These are phyloP conservation scores for Scartelaos histophorus DNA, from an alignment of 2,113 vertebrate genomes.

Conservation along the genomic window DNA sequence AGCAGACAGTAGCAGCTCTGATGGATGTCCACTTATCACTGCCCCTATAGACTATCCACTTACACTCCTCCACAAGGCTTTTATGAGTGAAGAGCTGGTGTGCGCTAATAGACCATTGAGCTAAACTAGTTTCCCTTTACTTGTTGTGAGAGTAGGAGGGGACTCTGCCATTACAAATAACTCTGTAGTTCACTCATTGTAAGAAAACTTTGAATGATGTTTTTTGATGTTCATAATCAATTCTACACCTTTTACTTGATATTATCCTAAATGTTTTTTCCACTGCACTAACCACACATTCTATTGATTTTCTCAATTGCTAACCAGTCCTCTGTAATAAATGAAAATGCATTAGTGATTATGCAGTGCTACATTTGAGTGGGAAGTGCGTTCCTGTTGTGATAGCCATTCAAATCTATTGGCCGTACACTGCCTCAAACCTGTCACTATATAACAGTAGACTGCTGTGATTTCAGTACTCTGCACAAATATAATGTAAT, in stretches of 20 bases:
- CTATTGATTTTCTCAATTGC: background rate
- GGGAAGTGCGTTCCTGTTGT: slow-evolving; percentile 23
- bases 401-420: slow-evolving; percentile 25
- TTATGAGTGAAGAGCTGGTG: slow-evolving; percentile 39
- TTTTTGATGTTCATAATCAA: background rate
- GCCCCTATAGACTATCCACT: slow-evolving; percentile 35
- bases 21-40: slow-evolving; percentile 51
- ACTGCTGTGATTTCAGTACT: slow-evolving; percentile 28
- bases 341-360: slow-evolving; percentile 14
- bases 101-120: slow-evolving; percentile 50
- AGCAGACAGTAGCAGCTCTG: slow-evolving; percentile 24
- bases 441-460: slow-evolving; percentile 34
- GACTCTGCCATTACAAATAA: slow-evolving; percentile 21
- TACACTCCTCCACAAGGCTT: slow-evolving; percentile 27
- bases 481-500: background rate
- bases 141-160: slow-evolving; percentile 15
- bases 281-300: background rate
- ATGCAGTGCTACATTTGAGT: slow-evolving; percentile 25
- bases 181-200: background rate
- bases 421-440: slow-evolving; percentile 21
- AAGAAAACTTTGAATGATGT: background rate
- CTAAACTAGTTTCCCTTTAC: slow-evolving; percentile 50
- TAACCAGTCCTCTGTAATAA: background rate
- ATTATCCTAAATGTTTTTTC: background rate
- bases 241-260: background rate